Base-by-base conservation (phyloP, 2,113 vertebrate genomes). In the Cebus imitator region DNA sequence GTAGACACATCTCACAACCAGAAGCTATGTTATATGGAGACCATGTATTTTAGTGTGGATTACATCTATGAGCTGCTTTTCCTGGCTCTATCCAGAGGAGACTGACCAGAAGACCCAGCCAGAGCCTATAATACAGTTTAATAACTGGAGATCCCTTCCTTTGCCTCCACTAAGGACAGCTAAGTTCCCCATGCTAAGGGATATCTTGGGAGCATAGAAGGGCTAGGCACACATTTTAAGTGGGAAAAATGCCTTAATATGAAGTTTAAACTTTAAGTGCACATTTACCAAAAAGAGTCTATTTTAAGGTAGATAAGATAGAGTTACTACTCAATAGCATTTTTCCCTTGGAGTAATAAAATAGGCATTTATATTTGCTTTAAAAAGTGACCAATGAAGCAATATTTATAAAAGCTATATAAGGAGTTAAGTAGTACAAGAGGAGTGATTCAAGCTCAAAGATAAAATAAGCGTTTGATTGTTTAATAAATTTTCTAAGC, bases 1-100 rank as follows among this genome's bases (percentile, higher is more conserved):
- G 2, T 4, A 9, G 8, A 9, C 4, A 16, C 3, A 4, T 3
- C 2, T 32, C 11, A 0, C 16, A n/a, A 48, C 1, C 21, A 52
- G 40, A 85, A 27, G 2, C 6, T n/a, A 23, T 4, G 32, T 43
- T 76, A 5, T 21, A 17, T 2, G 43, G 3, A 23, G 9, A 18
- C 5, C 1, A 6, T 4, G 2, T 8, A 72, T 32, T 64, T n/a
- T 10, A 86, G 11, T 1, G 16, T 21, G 12, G 2, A 3, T 50
- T 78, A 43, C 35, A 55, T 17, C 32, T 23, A 11, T 20, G 48
- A 18, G 6, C n/a, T 52, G 12, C 25, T 80, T 30, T 6, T 21
- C 1, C 35, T 17, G 23, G 2, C 3, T 52, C 30, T 3, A 17
- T 4, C 4, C 3, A n/a, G 58, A 66, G 5, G 25, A 50, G 68